Conservation (phyloP, 2,797 vertebrate species). For the Xenops minutus region DNA sequence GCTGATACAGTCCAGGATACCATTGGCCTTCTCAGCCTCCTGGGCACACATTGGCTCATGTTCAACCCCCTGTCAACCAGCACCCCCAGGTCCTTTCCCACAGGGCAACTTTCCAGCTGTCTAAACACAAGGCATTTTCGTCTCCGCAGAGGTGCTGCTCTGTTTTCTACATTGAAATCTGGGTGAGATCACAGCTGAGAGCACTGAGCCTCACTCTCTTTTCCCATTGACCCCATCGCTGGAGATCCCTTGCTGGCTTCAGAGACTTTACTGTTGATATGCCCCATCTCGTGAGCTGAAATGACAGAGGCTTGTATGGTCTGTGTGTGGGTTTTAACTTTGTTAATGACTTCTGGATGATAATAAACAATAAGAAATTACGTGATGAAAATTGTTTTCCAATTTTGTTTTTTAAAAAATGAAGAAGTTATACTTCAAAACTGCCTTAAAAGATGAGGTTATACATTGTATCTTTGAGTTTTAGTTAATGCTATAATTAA, state of each 20-base stretch:
- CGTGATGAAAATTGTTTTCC: background rate
- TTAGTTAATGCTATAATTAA: background rate
- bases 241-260: background rate
- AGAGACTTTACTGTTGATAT: background rate
- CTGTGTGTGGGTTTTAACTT: background rate
- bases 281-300: background rate
- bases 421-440: background rate
- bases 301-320: background rate
- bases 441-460: background rate
- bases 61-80: accelerated
- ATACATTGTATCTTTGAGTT: background rate
- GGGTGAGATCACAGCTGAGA: background rate
- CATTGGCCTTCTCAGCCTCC: background rate
- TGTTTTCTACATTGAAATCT: background rate
- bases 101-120: background rate
- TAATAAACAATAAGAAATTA: background rate
- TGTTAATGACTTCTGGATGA: background rate
- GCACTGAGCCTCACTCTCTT: background rate
- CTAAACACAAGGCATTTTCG: background rate
- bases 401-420: background rate
- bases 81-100: background rate
- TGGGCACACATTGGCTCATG: background rate
- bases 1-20: background rate
- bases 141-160: background rate
- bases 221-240: background rate